Evolutionary conservation across 2,113 vertebrate genomes (phyloP), one percentile per base, ranked within the genome.

Genomic region (Nematolebias whitei): DNA sequence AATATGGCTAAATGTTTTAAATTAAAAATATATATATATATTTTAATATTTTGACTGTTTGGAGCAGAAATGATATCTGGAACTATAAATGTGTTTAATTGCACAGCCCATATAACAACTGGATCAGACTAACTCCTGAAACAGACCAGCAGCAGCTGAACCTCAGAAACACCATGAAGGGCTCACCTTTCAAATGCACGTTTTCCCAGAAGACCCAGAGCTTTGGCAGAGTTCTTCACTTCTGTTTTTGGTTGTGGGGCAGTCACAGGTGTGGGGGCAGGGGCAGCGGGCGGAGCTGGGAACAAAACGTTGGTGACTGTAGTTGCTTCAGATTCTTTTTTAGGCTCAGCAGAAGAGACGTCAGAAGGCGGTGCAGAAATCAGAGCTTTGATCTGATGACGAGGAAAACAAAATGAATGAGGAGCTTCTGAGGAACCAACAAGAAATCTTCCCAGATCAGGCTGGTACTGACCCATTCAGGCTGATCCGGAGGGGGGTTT

Each of bases 311-410:
- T 2, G 29, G 16, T 7, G 44, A 18, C 7, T 5, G 5, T 1
- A 1, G 22, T 7, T 9, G 13, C 18, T 12, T 64, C 62, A 0
- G 49, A 19, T 0, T 4, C 4, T 12, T 16, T 26, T 2, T 71
- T 81, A 0, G 38, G 26, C 1, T 81, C 83, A 0, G 2, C 11
- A 0, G 29, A 2, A 8, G 52, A 5, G 0, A 59, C 1, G 1
- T 85, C 78, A 0, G 45, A 0, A 4, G 35, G 5, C 0, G 86
- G 89, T 24, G 78, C 85, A 0, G 86, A 85, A 19, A 90, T 89
- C 73, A 90, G 43, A 0, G 89, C 89, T 72, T 89, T 89, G 11
- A 88, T 85, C 89, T 90, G 78, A 23, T 0, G 6, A 18, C 39
- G 0, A 41, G 3, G 29, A 29, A 15, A 12, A 1, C 9, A 44